These are phyloP conservation scores for Protosalanx chinensis DNA, from an alignment of 2,797 vertebrate genomes.

Conservation along the genomic window DNA sequence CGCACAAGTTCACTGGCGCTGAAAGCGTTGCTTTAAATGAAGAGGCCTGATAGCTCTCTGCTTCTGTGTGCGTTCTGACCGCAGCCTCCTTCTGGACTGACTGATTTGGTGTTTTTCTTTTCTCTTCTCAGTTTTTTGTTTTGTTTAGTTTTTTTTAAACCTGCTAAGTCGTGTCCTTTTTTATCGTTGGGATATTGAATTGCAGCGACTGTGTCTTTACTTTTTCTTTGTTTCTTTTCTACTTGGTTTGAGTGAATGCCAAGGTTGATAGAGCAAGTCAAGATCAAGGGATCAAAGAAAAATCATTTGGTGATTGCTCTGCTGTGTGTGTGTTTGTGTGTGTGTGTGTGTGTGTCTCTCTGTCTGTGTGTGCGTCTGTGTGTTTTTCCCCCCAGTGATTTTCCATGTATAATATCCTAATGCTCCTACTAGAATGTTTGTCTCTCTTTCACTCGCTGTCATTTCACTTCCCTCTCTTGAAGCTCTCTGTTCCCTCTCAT, in stretches of 20 bases:
- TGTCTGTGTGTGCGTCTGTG: conserved; percentile 13
- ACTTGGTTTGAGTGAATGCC: conserved; percentile 22
- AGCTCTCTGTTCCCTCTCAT: neutral
- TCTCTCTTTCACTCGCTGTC: conserved; percentile 43
- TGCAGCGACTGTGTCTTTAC: conserved; percentile 26
- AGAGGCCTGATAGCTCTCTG: conserved; percentile 37
- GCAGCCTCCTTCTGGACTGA: neutral
- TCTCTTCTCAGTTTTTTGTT: neutral
- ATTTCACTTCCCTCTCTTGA: neutral
- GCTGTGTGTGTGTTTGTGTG: conserved; percentile 11
- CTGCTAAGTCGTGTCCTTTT: conserved; percentile 37
- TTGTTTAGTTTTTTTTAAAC: neutral
- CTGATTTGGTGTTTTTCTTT: neutral
- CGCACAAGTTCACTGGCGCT: conserved; percentile 1
- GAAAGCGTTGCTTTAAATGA: conserved; percentile 33
- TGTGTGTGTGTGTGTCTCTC: conserved; percentile 20
- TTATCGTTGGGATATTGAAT: conserved; percentile 24
- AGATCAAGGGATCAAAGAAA: conserved; percentile 12
- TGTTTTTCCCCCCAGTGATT: conserved; percentile 26
- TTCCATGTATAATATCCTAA: conserved; percentile 20
- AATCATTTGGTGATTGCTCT: conserved; percentile 20
- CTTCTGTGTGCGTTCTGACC: conserved; percentile 16
- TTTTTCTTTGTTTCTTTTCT: conserved; percentile 23
- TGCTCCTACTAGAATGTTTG: conserved; percentile 43
- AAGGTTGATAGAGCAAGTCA: conserved; percentile 31